Conservation (phyloP, 2,888 invertebrate species). For the Synanthedon formicaeformis region DNA sequence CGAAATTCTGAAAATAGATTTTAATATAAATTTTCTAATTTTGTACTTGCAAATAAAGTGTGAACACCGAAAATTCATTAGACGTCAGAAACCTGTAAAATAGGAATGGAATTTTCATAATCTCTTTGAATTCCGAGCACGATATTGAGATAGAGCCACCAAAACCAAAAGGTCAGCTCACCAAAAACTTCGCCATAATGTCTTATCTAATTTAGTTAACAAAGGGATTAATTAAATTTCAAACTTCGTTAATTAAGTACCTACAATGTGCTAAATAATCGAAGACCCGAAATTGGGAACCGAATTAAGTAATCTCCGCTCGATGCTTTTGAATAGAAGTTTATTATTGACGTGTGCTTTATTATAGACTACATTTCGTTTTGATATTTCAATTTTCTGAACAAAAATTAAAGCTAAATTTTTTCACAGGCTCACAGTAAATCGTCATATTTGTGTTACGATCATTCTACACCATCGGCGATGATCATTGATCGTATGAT, state of each 20-base stretch:
- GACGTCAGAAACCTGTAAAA: slow-evolving; percentile 9
- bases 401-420: no score
- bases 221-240: slow-evolving; percentile 48
- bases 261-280: slow-evolving; percentile 26
- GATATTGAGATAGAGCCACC: slow-evolving; percentile 16
- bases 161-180: slow-evolving; percentile 33
- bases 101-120: slow-evolving; percentile 23
- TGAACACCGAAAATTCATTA: background rate
- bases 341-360: background rate
- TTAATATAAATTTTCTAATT: no score
- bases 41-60: no score
- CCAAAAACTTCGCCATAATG: slow-evolving; percentile 35
- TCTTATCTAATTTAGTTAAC: slow-evolving; percentile 42
- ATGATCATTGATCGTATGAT: no score
- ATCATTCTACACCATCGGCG: no score
- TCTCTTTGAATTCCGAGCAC: slow-evolving; percentile 19
- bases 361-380: no score
- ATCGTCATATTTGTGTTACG: no score
- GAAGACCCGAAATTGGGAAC: slow-evolving; percentile 11
- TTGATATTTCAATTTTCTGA: no score
- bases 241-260: slow-evolving; percentile 39
- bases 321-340: background rate
- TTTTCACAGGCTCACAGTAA: no score
- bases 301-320: background rate
- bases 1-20: no score